Base-by-base conservation (phyloP, 2,888 invertebrate genomes). In the Blastobasis adustella region DNA sequence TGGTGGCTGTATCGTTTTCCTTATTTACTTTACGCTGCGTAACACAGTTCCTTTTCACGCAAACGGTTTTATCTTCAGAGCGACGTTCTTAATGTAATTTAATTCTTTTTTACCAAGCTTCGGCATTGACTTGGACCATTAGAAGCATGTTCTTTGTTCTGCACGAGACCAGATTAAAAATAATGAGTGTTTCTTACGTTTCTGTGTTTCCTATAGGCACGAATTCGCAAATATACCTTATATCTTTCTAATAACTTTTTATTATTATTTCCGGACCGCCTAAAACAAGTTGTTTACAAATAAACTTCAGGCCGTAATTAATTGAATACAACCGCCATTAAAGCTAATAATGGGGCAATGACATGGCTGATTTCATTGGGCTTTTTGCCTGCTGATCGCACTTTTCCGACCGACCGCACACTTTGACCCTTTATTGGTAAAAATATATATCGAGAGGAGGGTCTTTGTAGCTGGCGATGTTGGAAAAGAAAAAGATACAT, bases 401-500 rank as follows among this genome's bases (percentile, higher is more conserved):
- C 70, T 71, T 68, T 69, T 64, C 61, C 64, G 70, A 69, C 70
- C 67, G 66, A 62, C 63, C 61, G 43, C 6, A 42, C 38, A 51
- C 7, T 54, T 37, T 52, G 45, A 4, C 5, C n/a, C 8, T n/a
- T 9, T 8, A 10, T 5, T 1, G 5, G 23, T 9, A 37, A 6
- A 37, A 36, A 46, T 9, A 5, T 45, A n/a, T 45, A 58, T 52
- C 56, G 60, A 50, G 51, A 41, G 52, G 63, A 41, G 59, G 72
- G 37, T 61, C 67, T 47, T 39, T 10, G 42, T 62, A 60, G 51
- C 50, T 67, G 69, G 75, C 52, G 46, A 45, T 54, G 56, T 58
- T 61, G 63, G 71, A 58, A 62, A 64, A 65, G 66, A 66, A 60
- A 61, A 57, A 78, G 73, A 79, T 74, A 79, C 75, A 73, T 75